A percentile compares a stretch with the other conserved stretches of the same genome.
Evolutionary conservation across 2,113 vertebrate genomes (phyloP).

Genomic region (Myxocyprinus asiaticus): DNA sequence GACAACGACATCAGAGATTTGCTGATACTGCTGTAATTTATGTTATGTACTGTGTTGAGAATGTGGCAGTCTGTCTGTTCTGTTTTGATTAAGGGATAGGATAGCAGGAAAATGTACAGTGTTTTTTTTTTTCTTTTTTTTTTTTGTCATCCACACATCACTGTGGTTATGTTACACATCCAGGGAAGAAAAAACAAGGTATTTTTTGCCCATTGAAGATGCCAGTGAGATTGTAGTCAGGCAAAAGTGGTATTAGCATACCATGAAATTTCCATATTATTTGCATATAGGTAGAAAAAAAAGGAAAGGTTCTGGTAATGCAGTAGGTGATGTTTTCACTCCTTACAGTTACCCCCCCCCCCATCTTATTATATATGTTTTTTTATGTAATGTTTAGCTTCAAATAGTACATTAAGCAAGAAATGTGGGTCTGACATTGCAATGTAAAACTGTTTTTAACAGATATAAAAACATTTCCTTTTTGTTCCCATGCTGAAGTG

Average conservation of each 20-base stretch:
- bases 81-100: not conserved
- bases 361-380: not conserved
- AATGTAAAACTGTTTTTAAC: constrained; percentile 4
- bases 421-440: constrained; percentile 2
- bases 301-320: constrained; percentile 36
- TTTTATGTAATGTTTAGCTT: not conserved
- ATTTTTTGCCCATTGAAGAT: constrained; percentile 23
- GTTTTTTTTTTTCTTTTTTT: too few relatives aligned
- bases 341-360: not conserved
- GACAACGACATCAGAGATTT: too few relatives aligned
- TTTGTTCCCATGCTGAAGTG: not conserved
- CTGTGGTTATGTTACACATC: not conserved
- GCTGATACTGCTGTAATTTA: too few relatives aligned
- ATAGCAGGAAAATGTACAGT: not conserved
- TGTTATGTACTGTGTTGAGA: too few relatives aligned
- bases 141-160: not conserved
- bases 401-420: constrained; percentile 31
- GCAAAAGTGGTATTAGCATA: constrained; percentile 36
- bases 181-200: constrained; percentile 13
- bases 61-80: too few relatives aligned
- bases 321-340: constrained; percentile 44
- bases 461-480: not conserved
- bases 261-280: constrained; percentile 58
- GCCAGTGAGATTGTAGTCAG: not conserved
- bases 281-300: constrained; percentile 50